Evolutionary conservation across 2,888 invertebrate genomes (phyloP), one percentile per base, ranked within the genome.

Genomic region (Allygus modestus): DNA sequence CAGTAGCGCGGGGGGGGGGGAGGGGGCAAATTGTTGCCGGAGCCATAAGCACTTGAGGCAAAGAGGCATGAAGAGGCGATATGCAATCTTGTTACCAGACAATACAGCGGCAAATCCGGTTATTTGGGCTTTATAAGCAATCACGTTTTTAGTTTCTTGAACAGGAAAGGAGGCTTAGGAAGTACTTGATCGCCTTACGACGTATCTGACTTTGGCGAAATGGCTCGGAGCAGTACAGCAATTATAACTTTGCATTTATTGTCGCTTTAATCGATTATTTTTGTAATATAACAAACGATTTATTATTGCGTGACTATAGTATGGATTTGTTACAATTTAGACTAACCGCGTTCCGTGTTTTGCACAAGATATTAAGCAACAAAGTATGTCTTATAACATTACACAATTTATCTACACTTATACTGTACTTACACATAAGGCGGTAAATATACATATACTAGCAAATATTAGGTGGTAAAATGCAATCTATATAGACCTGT

Each of bases 141-240:
- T 65, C 65, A 65, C 31, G 65, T 65, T 65, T 65, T 65, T 65
- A 65, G 65, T 65, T 65, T 65, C 65, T 65, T 65, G 65, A 65
- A 65, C 65, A 17, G 65, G 65, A 65, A 65, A 65, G 65, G 65
- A 65, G 31, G 65, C 65, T 65, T 65, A 65, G 65, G 20, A 4
- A 28, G 65, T 17, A 58, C 58, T 65, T 31, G 65, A 65, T 65
- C 65, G 65, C 31, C 65, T 65, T 65, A 65, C 23, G 54, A 15
- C 20, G 58, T 28, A 31, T 58, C 58, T 46, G 58, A 58, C 26
- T 65, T 65, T 28, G 58, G 58, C 12, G 46, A 37, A 15, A 51
- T n/a, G 51, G 51, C 11, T 51, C 15, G 23, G 28, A 28, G 58
- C 12, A 7, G 58, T 20, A 46, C 46, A 58, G 20, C 58, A 58